Percentiles rank a stretch among this genome's conserved stretches.
phyloP scores from a whole-genome alignment of 1,140 invertebrate genomes.

The Physella acuta region DNA sequence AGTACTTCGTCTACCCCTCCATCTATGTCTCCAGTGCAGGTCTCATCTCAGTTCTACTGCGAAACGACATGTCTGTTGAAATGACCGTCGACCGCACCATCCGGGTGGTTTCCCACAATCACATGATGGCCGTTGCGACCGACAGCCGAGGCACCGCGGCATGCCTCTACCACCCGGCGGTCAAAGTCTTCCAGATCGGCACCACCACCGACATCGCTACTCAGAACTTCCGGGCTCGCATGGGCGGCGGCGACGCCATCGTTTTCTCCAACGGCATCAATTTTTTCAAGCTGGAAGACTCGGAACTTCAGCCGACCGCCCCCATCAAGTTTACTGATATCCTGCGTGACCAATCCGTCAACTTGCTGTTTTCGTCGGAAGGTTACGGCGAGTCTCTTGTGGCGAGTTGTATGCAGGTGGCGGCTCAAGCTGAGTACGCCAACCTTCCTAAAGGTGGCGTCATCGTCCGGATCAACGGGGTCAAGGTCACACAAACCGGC shows the following conservation, averaged over 20 bases:
- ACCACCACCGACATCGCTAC: slow-evolving; percentile 38
- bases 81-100: slow-evolving; percentile 50
- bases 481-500: slow-evolving; percentile 45
- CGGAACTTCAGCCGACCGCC: slow-evolving; percentile 34
- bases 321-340: slow-evolving; percentile 43
- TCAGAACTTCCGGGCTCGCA: slow-evolving; percentile 35
- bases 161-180: slow-evolving; percentile 42
- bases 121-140: slow-evolving; percentile 46
- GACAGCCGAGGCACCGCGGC: slow-evolving; percentile 42
- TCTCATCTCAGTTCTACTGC: slow-evolving; percentile 48
- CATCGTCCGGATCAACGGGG: slow-evolving; percentile 45
- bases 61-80: slow-evolving; percentile 50
- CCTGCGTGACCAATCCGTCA: slow-evolving; percentile 44
- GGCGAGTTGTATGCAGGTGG: slow-evolving; percentile 35
- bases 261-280: slow-evolving; percentile 39
- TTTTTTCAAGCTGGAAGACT: slow-evolving; percentile 37
- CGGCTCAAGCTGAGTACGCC: slow-evolving; percentile 42
- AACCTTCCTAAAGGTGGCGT: slow-evolving; percentile 41
- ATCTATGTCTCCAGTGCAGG: slow-evolving; percentile 49
- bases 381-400: slow-evolving; percentile 40
- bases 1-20: slow-evolving; percentile 44
- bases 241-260: slow-evolving; percentile 40
- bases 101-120: slow-evolving; percentile 48
- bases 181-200: slow-evolving; percentile 44
- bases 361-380: slow-evolving; percentile 44